Evolutionary conservation across 2,797 vertebrate species (phyloP).

Genomic region (Sebastes minor): DNA sequence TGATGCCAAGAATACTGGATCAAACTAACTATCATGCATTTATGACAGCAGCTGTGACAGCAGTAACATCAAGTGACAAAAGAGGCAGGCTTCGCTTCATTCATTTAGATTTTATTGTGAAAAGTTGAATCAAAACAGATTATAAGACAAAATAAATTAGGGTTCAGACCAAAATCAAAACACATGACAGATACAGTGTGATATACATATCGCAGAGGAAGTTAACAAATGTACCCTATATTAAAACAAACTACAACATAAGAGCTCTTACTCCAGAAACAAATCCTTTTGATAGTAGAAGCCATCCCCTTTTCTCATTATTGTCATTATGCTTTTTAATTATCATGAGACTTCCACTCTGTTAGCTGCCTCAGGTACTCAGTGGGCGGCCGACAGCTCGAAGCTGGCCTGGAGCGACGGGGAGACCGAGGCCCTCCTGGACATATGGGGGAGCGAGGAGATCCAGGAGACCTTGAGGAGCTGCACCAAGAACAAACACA

Average conservation of each 20-base stretch:
- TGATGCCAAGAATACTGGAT: neutral
- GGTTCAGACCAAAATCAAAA: too few relatives aligned
- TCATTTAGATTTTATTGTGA: neutral
- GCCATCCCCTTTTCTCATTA: neutral
- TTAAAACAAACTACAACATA: neutral
- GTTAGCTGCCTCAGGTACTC: constrained; percentile 31
- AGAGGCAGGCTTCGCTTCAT: neutral
- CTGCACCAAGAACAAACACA: constrained; percentile 78
- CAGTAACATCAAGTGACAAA: neutral
- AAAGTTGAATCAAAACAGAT: neutral
- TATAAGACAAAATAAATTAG: neutral
- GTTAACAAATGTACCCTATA: neutral
- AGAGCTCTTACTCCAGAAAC: neutral
- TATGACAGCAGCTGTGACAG: neutral
- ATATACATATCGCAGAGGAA: neutral
- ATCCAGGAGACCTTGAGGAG: constrained; percentile 76
- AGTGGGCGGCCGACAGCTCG: constrained; percentile 57
- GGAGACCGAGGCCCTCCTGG: constrained; percentile 76
- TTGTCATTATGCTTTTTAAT: neutral
- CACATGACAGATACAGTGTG: neutral
- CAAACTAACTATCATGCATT: too few relatives aligned
- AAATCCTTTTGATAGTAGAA: neutral
- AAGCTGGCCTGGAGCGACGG: constrained; percentile 76
- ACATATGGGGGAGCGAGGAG: constrained; percentile 77
- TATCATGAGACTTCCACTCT: neutral